A percentile compares a stretch with the other conserved stretches of the same genome.
phyloP scores from a whole-genome alignment of 2,113 vertebrate species.

The Caranx ignobilis region DNA sequence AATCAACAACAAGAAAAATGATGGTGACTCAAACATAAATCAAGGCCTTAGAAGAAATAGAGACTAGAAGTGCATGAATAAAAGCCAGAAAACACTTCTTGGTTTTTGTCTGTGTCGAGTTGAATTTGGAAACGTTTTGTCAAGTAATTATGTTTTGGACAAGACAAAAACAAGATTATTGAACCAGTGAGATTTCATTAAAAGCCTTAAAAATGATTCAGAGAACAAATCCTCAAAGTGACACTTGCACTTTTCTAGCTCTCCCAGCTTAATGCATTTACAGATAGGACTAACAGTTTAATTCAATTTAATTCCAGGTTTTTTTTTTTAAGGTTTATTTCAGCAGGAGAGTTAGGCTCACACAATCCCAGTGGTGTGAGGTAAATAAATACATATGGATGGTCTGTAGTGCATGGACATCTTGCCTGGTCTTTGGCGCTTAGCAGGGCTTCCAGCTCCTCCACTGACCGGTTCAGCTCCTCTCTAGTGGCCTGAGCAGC shows the following conservation, averaged over 20 bases:
- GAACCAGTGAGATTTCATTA: conserved; percentile 28
- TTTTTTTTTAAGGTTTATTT: too few relatives aligned
- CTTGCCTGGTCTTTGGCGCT: conserved; percentile 92
- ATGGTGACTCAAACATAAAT: conserved; percentile 17
- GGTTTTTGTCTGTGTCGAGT: neutral
- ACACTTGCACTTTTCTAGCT: conserved; percentile 1
- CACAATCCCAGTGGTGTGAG: neutral
- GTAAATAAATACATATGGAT: conserved; percentile 6
- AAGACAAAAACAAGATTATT: conserved; percentile 26
- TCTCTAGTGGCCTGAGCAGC: conserved; percentile 81
- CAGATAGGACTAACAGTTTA: neutral
- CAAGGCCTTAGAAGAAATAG: neutral
- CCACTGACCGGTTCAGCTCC: conserved; percentile 85
- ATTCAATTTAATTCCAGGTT: too few relatives aligned
- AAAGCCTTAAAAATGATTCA: conserved; percentile 10
- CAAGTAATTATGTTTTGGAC: conserved; percentile 15
- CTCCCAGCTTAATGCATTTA: neutral
- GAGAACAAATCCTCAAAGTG: neutral
- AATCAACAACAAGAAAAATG: conserved; percentile 9
- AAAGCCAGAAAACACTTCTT: neutral
- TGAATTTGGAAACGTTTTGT: neutral
- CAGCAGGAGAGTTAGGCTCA: neutral
- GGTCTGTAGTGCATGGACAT: conserved; percentile 3
- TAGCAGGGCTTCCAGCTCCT: conserved; percentile 90
- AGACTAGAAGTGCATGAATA: neutral